These are phyloP conservation scores for Asteroscopus sphinx DNA, from an alignment of 2,888 invertebrate genomes.

Conservation along the genomic window DNA sequence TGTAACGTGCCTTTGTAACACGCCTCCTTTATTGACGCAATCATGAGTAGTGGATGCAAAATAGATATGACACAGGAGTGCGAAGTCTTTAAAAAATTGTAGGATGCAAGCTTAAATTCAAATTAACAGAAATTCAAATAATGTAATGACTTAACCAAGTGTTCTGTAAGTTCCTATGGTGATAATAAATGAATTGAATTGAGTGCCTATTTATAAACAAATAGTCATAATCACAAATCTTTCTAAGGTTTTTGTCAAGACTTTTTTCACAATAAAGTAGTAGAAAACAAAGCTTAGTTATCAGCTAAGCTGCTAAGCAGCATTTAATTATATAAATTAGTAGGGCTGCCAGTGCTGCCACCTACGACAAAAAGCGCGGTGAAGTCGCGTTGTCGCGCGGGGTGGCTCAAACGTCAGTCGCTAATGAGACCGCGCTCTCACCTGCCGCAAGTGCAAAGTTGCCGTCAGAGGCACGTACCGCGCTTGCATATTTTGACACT, in stretches of 20 bases:
- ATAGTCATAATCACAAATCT: no score
- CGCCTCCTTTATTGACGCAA: constrained; percentile 13
- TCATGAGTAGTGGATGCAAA: neutral
- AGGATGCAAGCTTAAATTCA: no score
- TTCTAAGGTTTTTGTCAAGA: no score
- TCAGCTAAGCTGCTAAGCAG: constrained; percentile 31
- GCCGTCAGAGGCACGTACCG: constrained; percentile 61
- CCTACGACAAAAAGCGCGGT: constrained; percentile 26
- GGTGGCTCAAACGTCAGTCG: constrained; percentile 53
- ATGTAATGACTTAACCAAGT: no score
- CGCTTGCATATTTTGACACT: constrained; percentile 62
- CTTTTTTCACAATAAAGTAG: neutral
- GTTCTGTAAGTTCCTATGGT: no score
- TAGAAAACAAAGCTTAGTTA: constrained; percentile 8
- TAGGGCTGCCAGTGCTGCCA: neutral
- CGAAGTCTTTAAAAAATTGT: neutral
- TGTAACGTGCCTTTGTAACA: constrained; percentile 12
- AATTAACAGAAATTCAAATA: no score
- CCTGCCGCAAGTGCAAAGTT: constrained; percentile 57
- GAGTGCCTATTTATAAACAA: no score
- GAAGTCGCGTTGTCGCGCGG: constrained; percentile 25
- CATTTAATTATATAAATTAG: constrained; percentile 41
- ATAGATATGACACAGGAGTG: neutral
- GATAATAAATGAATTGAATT: no score
- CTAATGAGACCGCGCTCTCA: constrained; percentile 65